Evolutionary conservation across 2,888 invertebrate species (phyloP).

Genomic region (Acheta domesticus): DNA sequence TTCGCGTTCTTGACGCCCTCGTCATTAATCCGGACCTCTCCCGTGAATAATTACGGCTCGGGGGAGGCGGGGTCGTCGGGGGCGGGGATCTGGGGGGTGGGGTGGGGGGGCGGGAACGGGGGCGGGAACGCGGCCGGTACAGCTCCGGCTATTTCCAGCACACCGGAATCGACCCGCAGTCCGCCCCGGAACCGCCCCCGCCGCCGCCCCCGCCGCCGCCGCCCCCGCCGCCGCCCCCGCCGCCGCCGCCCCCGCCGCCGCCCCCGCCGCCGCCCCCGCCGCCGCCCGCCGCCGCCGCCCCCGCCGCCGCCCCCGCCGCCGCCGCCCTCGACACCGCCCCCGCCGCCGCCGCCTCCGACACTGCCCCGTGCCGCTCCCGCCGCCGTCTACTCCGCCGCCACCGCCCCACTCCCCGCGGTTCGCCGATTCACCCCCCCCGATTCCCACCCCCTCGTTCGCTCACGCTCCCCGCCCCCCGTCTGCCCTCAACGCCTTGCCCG

Average conservation of each 20-base stretch:
- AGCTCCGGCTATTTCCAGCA: constrained; percentile 3
- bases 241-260: neutral
- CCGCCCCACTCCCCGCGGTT: neutral
- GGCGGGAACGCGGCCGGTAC: neutral
- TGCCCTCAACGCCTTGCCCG: neutral
- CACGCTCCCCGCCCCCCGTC: neutral
- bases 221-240: neutral
- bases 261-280: neutral
- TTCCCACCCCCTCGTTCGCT: neutral
- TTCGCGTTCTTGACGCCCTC: constrained; percentile 18
- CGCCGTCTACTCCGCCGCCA: too few relatives aligned
- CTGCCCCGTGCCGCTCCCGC: too few relatives aligned
- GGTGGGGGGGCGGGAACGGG: neutral
- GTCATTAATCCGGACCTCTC: constrained; percentile 1
- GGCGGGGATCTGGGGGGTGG: neutral
- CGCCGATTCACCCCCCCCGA: neutral
- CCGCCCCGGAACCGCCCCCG: neutral
- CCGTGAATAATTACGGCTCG: neutral
- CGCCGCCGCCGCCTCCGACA: too few relatives aligned
- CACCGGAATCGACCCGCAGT: neutral
- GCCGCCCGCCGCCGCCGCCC: too few relatives aligned
- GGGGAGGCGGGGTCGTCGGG: neutral
- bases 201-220: neutral
- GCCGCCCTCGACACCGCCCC: neutral
- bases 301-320: neutral